A percentile compares a stretch with the other conserved stretches of the same genome.
Conservation (phyloP, 2,113 vertebrate species). For the Crotalus tigris region DNA sequence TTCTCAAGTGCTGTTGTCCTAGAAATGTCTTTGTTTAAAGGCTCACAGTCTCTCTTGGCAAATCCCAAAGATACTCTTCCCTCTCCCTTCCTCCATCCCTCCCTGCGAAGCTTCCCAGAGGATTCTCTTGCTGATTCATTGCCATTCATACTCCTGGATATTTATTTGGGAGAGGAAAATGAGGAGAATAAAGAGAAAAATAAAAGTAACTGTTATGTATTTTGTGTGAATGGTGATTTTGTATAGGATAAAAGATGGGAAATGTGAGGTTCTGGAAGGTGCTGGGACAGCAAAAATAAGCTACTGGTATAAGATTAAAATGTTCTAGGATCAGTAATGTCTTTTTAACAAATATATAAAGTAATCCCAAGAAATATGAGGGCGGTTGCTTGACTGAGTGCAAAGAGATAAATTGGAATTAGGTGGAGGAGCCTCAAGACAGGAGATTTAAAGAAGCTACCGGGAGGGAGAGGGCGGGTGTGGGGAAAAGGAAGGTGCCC, state of each 20-base stretch:
- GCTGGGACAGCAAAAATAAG: background rate
- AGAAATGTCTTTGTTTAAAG: slow-evolving; percentile 64
- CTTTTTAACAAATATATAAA: background rate
- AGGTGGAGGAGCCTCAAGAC: background rate
- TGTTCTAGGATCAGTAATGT: background rate
- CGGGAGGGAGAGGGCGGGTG: background rate
- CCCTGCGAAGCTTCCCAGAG: slow-evolving; percentile 17
- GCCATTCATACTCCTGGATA: slow-evolving; percentile 57
- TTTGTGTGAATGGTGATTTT: background rate
- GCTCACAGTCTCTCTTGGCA: background rate
- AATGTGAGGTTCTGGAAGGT: too few species aligned
- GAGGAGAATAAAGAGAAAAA: background rate
- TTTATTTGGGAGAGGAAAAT: slow-evolving; percentile 16
- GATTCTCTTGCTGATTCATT: slow-evolving; percentile 72
- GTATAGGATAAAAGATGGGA: too few species aligned
- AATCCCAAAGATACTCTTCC: slow-evolving; percentile 22
- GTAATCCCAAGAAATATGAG: background rate
- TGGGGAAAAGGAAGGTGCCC: too few species aligned
- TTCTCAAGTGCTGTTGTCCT: slow-evolving; percentile 50
- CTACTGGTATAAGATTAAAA: background rate
- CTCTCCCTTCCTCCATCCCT: background rate
- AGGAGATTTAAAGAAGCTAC: background rate
- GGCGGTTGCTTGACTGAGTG: background rate
- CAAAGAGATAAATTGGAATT: background rate
- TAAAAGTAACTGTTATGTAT: background rate